Conservation (phyloP, 2,113 vertebrate species). For the Guaruba guarouba region DNA sequence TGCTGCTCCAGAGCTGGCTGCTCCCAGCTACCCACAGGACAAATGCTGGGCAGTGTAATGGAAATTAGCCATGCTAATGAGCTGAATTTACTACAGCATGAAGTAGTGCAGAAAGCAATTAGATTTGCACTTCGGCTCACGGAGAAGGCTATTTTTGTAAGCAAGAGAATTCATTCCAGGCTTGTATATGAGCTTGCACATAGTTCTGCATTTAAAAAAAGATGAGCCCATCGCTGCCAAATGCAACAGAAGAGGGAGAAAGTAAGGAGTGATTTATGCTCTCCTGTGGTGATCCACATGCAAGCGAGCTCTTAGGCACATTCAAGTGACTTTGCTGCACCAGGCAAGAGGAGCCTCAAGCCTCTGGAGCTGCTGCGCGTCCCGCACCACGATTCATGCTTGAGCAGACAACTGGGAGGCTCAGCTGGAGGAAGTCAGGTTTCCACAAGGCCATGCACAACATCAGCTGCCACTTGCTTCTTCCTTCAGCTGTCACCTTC, state of each 20-base stretch:
- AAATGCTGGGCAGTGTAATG: neutral
- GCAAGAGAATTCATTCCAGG: slow-evolving; percentile 19
- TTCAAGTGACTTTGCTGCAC: neutral
- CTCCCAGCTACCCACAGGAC: neutral
- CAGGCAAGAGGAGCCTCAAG: neutral
- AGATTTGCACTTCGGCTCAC: neutral
- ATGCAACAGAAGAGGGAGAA: neutral
- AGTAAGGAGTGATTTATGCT: neutral
- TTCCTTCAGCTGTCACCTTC: neutral
- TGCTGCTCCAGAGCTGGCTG: neutral
- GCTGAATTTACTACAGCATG: slow-evolving; percentile 17
- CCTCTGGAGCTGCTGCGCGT: neutral
- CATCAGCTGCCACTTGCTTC: neutral
- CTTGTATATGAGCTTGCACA: neutral
- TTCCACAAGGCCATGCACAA: neutral
- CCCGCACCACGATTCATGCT: neutral
- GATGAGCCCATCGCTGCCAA: slow-evolving; percentile 2
- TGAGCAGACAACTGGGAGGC: neutral
- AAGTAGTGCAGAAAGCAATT: neutral
- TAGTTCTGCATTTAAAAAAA: neutral
- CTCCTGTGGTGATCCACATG: neutral
- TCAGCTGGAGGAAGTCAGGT: neutral
- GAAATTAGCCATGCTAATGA: slow-evolving; percentile 18
- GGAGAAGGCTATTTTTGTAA: slow-evolving; percentile 26
- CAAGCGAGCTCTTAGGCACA: fast-evolving